Percentiles rank a stretch among this genome's conserved stretches.
Conservation (phyloP, 2,888 invertebrate genomes). For the Cordilura impudica region DNA sequence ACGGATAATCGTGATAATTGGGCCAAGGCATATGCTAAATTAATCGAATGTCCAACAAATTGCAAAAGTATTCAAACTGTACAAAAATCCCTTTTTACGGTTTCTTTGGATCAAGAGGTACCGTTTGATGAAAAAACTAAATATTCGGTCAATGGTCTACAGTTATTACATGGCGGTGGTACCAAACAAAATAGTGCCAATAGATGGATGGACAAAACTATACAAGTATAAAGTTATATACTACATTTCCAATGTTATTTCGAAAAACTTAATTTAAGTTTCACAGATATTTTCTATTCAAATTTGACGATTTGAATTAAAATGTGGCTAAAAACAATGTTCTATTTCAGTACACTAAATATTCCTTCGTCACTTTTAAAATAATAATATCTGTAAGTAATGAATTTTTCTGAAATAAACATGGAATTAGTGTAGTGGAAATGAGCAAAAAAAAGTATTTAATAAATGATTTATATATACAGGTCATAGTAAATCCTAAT, state of each 20-base stretch:
- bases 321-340: too few species aligned
- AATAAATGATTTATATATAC: too few species aligned
- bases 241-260: background rate
- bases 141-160: slow-evolving; percentile 80
- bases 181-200: slow-evolving; percentile 86
- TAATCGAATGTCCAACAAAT: slow-evolving; percentile 81
- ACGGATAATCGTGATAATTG: slow-evolving; percentile 89
- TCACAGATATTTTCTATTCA: too few species aligned
- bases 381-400: too few species aligned
- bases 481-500: slow-evolving; percentile 89
- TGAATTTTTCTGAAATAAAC: too few species aligned
- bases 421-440: too few species aligned
- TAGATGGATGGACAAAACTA: slow-evolving; percentile 97
- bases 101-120: slow-evolving; percentile 87
- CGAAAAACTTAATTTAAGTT: too few species aligned
- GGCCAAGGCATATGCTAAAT: slow-evolving; percentile 84
- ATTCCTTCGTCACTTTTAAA: too few species aligned
- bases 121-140: slow-evolving; percentile 70
- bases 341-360: too few species aligned
- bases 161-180: slow-evolving; percentile 91
- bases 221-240: slow-evolving; percentile 86
- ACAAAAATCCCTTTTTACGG: slow-evolving; percentile 86
- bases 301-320: too few species aligned
- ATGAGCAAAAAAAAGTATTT: too few species aligned
- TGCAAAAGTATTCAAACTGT: slow-evolving; percentile 82